Conservation (phyloP, 2,797 vertebrate species). For the Galaxias olidus region DNA sequence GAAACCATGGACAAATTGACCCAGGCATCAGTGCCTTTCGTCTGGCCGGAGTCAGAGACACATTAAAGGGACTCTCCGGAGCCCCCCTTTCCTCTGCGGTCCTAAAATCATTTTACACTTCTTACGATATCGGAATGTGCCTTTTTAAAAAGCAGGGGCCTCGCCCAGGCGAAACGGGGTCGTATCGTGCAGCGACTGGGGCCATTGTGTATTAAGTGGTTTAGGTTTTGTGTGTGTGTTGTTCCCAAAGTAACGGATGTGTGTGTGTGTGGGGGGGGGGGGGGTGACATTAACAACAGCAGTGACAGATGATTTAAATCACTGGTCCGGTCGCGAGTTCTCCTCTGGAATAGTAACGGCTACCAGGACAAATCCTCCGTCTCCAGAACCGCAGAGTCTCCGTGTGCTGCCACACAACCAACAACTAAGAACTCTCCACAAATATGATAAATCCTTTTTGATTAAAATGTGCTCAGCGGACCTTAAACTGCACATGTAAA, state of each 20-base stretch:
- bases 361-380: conserved; percentile 49
- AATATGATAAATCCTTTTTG: too few species aligned
- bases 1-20: conserved; percentile 64
- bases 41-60: conserved; percentile 51
- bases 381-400: neutral
- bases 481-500: too few species aligned
- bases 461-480: too few species aligned
- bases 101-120: conserved; percentile 62
- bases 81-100: conserved; percentile 57
- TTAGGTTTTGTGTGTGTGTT: conserved; percentile 52
- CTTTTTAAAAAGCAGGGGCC: conserved; percentile 45
- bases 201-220: conserved; percentile 56
- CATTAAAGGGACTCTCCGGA: conserved; percentile 58
- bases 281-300: conserved; percentile 59
- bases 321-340: conserved; percentile 52
- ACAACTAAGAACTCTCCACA: too few species aligned
- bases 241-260: conserved; percentile 46
- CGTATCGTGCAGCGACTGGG: conserved; percentile 56
- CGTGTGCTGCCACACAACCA: too few species aligned
- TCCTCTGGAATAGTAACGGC: conserved; percentile 50
- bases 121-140: conserved; percentile 60
- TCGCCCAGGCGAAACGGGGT: conserved; percentile 50
- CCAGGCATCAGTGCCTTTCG: conserved; percentile 33
- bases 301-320: conserved; percentile 66
- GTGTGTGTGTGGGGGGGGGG: conserved; percentile 9